A percentile compares a stretch with the other conserved stretches of the same genome.
These are phyloP conservation scores for Carpatolechia fugitivella DNA, from an alignment of 2,888 invertebrate species.

Conservation along the genomic window DNA sequence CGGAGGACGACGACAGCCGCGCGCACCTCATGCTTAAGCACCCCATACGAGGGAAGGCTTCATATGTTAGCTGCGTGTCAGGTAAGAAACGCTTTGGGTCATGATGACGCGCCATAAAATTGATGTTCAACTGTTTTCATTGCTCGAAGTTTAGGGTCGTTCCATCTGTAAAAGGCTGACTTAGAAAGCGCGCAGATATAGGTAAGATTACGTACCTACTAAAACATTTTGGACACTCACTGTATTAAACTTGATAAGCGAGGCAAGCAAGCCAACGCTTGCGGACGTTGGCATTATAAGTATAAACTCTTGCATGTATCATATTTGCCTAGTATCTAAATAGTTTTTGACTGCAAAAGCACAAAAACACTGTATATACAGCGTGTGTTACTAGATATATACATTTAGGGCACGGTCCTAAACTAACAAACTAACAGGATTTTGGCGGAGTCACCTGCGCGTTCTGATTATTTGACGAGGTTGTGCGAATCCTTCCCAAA, in stretches of 20 bases:
- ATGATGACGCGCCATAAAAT: constrained; percentile 26
- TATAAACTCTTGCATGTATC: too few relatives aligned
- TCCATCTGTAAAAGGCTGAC: not conserved
- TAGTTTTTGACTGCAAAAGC: not conserved
- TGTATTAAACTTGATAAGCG: too few relatives aligned
- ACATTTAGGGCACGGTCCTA: constrained; percentile 17
- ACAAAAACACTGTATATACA: not conserved
- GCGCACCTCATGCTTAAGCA: constrained; percentile 66
- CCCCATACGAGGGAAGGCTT: constrained; percentile 38
- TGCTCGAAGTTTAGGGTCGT: not conserved
- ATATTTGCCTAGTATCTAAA: not conserved
- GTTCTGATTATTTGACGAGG: constrained; percentile 21
- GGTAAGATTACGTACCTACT: too few relatives aligned
- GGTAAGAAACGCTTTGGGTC: constrained; percentile 45
- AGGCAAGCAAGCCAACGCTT: too few relatives aligned
- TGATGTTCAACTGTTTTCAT: constrained; percentile 3
- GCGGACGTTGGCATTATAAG: too few relatives aligned
- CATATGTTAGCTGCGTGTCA: constrained; percentile 54
- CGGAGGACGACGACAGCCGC: constrained; percentile 58
- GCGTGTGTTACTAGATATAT: not conserved
- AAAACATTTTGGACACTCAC: too few relatives aligned
- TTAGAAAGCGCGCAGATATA: not conserved
- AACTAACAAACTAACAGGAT: constrained; percentile 22
- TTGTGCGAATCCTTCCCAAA: constrained; percentile 11
- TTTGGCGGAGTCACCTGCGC: constrained; percentile 15